These are phyloP conservation scores for Schizothorax lantsangensis DNA, from an alignment of 2,797 vertebrate species.

Conservation along the genomic window DNA sequence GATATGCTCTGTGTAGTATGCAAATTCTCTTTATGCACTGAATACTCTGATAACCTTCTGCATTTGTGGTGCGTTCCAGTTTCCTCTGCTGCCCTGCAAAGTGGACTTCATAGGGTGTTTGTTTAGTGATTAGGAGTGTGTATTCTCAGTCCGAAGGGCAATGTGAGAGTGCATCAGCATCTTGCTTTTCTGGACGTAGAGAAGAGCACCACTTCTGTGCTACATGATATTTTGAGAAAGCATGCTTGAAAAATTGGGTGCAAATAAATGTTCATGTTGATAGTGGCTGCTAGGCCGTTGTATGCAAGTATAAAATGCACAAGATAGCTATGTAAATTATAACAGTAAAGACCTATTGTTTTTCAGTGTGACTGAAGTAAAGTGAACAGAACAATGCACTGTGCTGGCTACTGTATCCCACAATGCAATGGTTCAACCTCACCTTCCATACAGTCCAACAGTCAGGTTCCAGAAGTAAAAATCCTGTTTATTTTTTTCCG, in stretches of 20 bases:
- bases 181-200: background rate
- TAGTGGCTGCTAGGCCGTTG: background rate
- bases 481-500: background rate
- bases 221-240: background rate
- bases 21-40: background rate
- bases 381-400: background rate
- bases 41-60: background rate
- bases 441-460: background rate
- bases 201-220: background rate
- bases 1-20: background rate
- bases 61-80: background rate
- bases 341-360: background rate
- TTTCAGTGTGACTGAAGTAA: background rate
- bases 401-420: background rate
- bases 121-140: slow-evolving; percentile 11
- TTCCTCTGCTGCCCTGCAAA: background rate
- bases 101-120: background rate
- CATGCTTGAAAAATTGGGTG: too few species aligned
- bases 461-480: background rate
- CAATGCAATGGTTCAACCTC: background rate
- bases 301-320: background rate
- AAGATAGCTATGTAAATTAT: background rate
- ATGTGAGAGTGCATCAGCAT: background rate
- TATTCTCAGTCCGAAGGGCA: background rate
- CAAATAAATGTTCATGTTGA: background rate